phyloP scores from a whole-genome alignment of 1,140 invertebrate genomes.

The Riptortus pedestris region DNA sequence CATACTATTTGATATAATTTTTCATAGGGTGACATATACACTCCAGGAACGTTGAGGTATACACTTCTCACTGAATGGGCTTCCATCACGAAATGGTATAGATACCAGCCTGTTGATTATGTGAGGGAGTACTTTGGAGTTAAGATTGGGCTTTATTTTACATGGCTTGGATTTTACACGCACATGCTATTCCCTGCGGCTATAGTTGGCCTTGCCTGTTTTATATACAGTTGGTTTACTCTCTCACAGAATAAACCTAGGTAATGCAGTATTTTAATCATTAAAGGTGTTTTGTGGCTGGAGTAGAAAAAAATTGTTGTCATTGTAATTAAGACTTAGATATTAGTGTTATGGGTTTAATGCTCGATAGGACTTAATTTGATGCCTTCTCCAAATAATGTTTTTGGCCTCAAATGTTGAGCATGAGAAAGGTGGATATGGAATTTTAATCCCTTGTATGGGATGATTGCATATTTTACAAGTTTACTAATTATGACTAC shows the following conservation, averaged over 20 bases:
- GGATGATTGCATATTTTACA: too few relatives aligned
- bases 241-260: constrained; percentile 60
- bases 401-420: too few relatives aligned
- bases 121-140: constrained; percentile 82
- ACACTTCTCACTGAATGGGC: constrained; percentile 80
- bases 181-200: constrained; percentile 78
- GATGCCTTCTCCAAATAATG: too few relatives aligned
- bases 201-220: constrained; percentile 68
- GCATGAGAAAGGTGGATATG: too few relatives aligned
- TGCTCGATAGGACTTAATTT: too few relatives aligned
- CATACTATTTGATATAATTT: too few relatives aligned
- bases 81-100: constrained; percentile 62
- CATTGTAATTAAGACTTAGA: not conserved
- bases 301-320: not conserved
- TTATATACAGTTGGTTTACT: constrained; percentile 67
- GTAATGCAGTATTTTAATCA: constrained; percentile 36
- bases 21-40: constrained; percentile 57
- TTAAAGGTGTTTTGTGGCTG: constrained; percentile 30
- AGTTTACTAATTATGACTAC: too few relatives aligned
- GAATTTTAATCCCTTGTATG: too few relatives aligned
- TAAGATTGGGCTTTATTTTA: constrained; percentile 87
- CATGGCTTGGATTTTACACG: constrained; percentile 95
- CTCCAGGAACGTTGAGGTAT: constrained; percentile 57
- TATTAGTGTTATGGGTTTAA: not conserved
- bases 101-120: constrained; percentile 80